A percentile compares a stretch with the other conserved stretches of the same genome.
phyloP scores from a whole-genome alignment of 2,797 vertebrate genomes.

The Cheirogaleus major region DNA sequence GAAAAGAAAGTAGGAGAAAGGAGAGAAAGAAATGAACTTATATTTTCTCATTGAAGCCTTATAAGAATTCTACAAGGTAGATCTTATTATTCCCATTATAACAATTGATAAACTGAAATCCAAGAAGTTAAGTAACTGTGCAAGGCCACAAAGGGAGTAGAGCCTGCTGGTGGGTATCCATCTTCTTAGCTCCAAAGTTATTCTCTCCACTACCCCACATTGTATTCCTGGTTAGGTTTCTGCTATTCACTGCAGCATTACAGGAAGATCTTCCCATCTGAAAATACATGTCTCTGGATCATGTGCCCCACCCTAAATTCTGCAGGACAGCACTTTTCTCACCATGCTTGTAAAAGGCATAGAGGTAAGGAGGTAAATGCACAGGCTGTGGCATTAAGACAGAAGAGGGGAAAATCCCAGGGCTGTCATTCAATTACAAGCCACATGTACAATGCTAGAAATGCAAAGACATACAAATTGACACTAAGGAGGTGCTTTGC shows the following conservation, averaged over 20 bases:
- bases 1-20: neutral
- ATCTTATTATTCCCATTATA: neutral
- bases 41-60: neutral
- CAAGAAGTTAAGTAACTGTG: neutral
- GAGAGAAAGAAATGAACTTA: neutral
- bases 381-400: neutral
- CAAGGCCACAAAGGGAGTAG: neutral
- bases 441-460: neutral
- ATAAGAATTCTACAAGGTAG: neutral
- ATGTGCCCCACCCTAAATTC: neutral
- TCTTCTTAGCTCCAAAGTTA: neutral
- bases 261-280: neutral
- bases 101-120: neutral
- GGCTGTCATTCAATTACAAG: neutral
- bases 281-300: neutral
- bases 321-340: neutral
- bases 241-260: neutral
- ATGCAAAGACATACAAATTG: neutral
- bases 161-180: neutral
- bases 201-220: neutral
- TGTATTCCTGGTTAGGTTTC: neutral
- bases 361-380: neutral
- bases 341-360: neutral
- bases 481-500: neutral
- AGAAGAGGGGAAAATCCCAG: neutral